Conservation (phyloP, 1,140 invertebrate genomes). For the Apis dorsata region DNA sequence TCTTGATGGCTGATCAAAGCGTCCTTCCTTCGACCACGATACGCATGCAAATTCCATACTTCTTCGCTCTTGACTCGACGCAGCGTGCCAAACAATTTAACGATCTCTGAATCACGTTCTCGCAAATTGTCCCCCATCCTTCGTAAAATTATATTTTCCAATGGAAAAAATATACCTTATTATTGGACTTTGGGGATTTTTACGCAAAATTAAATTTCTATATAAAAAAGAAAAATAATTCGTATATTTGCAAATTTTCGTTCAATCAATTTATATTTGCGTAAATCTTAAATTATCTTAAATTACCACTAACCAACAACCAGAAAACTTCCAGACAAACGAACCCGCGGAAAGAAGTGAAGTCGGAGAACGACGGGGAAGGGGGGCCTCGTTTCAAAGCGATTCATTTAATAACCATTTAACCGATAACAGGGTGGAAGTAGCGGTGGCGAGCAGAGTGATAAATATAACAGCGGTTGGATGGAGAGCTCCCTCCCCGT, state of each 20-base stretch:
- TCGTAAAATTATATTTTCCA: too few species aligned
- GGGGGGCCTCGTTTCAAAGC: slow-evolving; percentile 25
- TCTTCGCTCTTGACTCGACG: neutral
- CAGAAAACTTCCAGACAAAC: neutral
- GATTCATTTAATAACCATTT: slow-evolving; percentile 52
- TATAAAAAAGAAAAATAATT: neutral
- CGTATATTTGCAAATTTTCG: too few species aligned
- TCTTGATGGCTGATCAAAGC: slow-evolving; percentile 35
- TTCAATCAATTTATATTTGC: too few species aligned
- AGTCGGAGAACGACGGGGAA: neutral
- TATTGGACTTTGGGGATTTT: too few species aligned
- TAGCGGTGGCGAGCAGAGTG: slow-evolving; percentile 28
- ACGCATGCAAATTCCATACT: slow-evolving; percentile 11
- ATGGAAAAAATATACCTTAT: too few species aligned
- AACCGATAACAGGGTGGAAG: slow-evolving; percentile 42
- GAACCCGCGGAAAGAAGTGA: neutral
- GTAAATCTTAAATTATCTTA: too few species aligned
- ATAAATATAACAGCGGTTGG: slow-evolving; percentile 43
- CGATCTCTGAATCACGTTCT: neutral
- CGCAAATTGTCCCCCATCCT: neutral
- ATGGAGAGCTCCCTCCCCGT: slow-evolving; percentile 34
- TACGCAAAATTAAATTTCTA: too few species aligned
- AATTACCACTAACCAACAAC: too few species aligned
- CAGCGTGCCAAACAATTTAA: neutral
- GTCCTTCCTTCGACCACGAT: slow-evolving; percentile 3